phyloP scores from a whole-genome alignment of 2,888 invertebrate species.

The Blera fallax region DNA sequence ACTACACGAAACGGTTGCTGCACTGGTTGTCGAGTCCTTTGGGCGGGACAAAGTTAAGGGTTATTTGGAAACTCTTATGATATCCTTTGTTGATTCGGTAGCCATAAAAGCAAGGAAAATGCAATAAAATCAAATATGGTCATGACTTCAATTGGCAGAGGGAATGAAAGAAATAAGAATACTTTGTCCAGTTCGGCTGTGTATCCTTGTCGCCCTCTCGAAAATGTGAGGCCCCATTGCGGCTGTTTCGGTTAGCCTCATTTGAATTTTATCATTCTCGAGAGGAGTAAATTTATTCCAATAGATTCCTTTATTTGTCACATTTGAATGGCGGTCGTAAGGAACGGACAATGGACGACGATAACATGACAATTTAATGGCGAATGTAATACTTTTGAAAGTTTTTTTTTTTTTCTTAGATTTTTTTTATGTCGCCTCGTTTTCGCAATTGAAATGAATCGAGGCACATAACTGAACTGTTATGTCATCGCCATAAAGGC shows the following conservation, averaged over 20 bases:
- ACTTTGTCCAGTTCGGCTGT: neutral
- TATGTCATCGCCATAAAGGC: constrained; percentile 1
- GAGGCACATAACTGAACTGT: neutral
- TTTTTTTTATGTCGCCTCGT: neutral
- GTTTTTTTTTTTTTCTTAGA: neutral
- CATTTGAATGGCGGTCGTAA: constrained; percentile 32
- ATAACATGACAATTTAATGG: constrained; percentile 29
- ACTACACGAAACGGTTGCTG: neutral
- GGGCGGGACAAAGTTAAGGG: constrained; percentile 51
- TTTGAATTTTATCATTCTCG: constrained; percentile 66
- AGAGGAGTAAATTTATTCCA: constrained; percentile 53
- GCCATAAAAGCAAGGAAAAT: constrained; percentile 43
- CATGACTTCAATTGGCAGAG: constrained; percentile 59
- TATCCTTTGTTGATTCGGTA: constrained; percentile 48
- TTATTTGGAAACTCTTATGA: constrained; percentile 61
- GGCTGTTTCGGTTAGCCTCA: constrained; percentile 73
- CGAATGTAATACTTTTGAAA: neutral
- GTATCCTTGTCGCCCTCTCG: neutral
- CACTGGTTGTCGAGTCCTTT: neutral
- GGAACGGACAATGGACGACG: constrained; percentile 37
- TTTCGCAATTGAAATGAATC: constrained; percentile 32
- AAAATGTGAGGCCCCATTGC: constrained; percentile 67
- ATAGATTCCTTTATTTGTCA: constrained; percentile 68
- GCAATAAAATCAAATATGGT: constrained; percentile 70
- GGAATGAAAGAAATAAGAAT: neutral